A percentile compares a stretch with the other conserved stretches of the same genome.
phyloP scores from a whole-genome alignment of 2,797 vertebrate species.

The Pantherophis vulpinus region DNA sequence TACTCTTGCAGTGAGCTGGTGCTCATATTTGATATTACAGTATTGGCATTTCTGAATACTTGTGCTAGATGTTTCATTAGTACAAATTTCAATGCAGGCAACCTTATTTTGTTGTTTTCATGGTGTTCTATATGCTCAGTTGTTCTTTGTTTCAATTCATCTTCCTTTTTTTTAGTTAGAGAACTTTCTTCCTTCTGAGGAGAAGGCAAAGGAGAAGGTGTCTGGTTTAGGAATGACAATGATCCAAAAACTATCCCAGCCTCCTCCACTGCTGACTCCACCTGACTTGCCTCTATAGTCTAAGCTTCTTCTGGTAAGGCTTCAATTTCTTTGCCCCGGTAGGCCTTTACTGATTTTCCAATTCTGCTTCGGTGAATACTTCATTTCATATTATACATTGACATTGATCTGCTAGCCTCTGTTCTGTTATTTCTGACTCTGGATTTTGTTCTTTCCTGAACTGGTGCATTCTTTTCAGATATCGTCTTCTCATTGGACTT shows the following conservation, averaged over 20 bases:
- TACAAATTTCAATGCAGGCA: neutral
- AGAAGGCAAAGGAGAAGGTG: neutral
- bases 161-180: neutral
- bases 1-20: neutral
- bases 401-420: neutral
- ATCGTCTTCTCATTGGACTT: neutral
- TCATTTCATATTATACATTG: neutral
- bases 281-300: neutral
- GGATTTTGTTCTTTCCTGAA: neutral
- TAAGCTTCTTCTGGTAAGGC: neutral
- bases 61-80: neutral
- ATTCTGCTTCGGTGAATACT: neutral
- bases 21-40: neutral
- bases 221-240: neutral
- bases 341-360: neutral
- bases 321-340: neutral
- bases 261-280: neutral
- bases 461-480: neutral
- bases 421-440: neutral
- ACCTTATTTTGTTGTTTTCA: neutral
- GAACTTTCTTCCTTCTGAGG: neutral
- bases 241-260: neutral
- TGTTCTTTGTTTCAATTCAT: neutral
- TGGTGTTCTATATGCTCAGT: neutral
- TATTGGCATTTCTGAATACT: neutral